Evolutionary conservation across 2,888 invertebrate genomes (phyloP).

Genomic region (Lasioglossum malachurum): DNA sequence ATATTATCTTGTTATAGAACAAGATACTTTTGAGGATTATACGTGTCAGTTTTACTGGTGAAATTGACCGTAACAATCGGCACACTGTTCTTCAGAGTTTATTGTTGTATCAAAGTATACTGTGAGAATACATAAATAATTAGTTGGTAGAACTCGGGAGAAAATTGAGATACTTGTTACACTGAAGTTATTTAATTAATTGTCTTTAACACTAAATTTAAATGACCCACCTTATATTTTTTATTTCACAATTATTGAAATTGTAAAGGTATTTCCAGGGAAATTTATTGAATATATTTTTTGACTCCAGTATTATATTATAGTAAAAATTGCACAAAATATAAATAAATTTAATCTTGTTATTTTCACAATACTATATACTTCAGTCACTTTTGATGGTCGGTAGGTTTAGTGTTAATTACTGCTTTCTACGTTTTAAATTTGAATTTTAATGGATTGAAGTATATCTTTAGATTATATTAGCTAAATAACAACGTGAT

Average conservation of each 20-base stretch:
- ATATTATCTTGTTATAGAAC: neutral
- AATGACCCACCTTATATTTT: neutral
- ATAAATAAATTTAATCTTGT: too few species aligned
- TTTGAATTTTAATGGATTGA: too few species aligned
- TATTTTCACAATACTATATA: too few species aligned
- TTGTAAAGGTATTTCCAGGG: too few species aligned
- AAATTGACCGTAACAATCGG: neutral
- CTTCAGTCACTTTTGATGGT: too few species aligned
- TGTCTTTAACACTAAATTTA: neutral
- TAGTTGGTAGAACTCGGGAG: neutral
- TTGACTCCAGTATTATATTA: too few species aligned
- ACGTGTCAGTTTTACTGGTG: neutral
- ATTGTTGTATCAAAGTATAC: neutral
- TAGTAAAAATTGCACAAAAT: too few species aligned
- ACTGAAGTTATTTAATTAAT: neutral
- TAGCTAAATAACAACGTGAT: neutral
- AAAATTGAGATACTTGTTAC: neutral
- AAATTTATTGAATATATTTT: too few species aligned
- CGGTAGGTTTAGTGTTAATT: too few species aligned
- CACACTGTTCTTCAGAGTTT: neutral
- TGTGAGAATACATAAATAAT: neutral
- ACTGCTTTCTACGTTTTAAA: too few species aligned
- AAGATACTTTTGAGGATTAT: neutral
- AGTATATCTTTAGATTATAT: neutral
- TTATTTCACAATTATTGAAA: too few species aligned